These are phyloP conservation scores for Chydorus sphaericus DNA, from an alignment of 2,888 invertebrate genomes.

Conservation along the genomic window DNA sequence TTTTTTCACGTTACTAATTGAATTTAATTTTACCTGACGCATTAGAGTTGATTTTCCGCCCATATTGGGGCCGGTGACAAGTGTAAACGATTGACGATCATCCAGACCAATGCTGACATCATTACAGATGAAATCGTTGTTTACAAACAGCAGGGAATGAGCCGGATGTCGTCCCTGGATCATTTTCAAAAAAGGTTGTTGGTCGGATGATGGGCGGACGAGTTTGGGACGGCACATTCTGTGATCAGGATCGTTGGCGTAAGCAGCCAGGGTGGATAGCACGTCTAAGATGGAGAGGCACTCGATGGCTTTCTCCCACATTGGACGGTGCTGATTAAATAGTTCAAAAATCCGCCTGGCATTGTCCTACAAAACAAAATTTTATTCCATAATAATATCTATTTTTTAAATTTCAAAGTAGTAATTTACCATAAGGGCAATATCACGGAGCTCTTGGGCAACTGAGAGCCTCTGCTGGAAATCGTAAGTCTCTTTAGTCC, in stretches of 20 bases:
- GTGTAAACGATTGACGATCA: constrained; percentile 13
- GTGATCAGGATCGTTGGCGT: constrained; percentile 50
- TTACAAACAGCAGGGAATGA: constrained; percentile 40
- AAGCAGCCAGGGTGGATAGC: constrained; percentile 64
- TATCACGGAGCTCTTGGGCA: constrained; percentile 65
- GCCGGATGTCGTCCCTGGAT: constrained; percentile 83
- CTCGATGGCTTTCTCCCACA: constrained; percentile 66
- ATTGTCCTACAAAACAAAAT: no score
- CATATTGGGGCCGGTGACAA: constrained; percentile 93
- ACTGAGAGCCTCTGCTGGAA: constrained; percentile 59
- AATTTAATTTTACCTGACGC: no score
- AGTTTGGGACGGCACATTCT: constrained; percentile 58
- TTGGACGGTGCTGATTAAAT: constrained; percentile 50
- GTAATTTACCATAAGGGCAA: no score
- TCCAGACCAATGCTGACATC: constrained; percentile 51
- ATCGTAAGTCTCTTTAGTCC: constrained; percentile 57
- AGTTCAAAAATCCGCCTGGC: constrained; percentile 69
- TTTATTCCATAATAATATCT: no score
- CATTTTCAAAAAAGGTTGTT: constrained; percentile 55
- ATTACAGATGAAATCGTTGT: constrained; percentile 78
- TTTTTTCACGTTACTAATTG: no score
- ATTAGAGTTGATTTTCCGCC: constrained; percentile 98
- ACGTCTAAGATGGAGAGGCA: constrained; percentile 73
- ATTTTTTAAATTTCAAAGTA: no score
- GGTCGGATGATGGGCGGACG: not conserved